Conservation (phyloP, 2,888 invertebrate genomes). For the Oscheius sp. region DNA sequence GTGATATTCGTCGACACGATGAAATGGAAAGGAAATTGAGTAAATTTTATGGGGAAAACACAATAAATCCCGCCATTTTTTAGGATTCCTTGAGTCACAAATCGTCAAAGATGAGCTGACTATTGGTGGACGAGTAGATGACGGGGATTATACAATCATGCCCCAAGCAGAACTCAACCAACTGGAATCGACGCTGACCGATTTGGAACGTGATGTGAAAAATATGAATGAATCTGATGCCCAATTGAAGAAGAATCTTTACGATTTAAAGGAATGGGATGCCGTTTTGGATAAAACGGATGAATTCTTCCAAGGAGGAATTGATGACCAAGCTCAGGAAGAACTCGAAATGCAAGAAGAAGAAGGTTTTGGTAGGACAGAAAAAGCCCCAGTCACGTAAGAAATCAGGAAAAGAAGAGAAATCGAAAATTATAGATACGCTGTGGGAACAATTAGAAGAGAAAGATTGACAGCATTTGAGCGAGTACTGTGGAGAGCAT, state of each 20-base stretch:
- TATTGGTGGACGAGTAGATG: constrained; percentile 83
- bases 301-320: constrained; percentile 70
- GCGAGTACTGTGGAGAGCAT: constrained; percentile 96
- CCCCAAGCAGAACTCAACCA: constrained; percentile 98
- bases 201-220: constrained; percentile 70
- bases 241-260: constrained; percentile 67
- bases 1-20: constrained; percentile 95
- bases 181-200: constrained; percentile 80
- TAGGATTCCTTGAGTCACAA: constrained; percentile 90
- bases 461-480: constrained; percentile 95
- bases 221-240: constrained; percentile 71
- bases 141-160: constrained; percentile 83
- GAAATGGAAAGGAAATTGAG: constrained; percentile 82
- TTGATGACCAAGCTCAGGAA: constrained; percentile 60
- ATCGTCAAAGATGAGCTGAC: constrained; percentile 94
- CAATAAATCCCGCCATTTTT: constrained; percentile 5
- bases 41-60: constrained; percentile 42
- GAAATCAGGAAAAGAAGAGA: not conserved
- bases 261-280: constrained; percentile 72
- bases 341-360: constrained; percentile 56
- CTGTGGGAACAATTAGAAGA: constrained; percentile 93
- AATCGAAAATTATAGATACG: constrained; percentile 81
- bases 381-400: constrained; percentile 58
- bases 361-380: constrained; percentile 39
- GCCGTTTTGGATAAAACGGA: constrained; percentile 71